These are phyloP conservation scores for Colletes collaris DNA, from an alignment of 2,888 invertebrate species.

Conservation along the genomic window DNA sequence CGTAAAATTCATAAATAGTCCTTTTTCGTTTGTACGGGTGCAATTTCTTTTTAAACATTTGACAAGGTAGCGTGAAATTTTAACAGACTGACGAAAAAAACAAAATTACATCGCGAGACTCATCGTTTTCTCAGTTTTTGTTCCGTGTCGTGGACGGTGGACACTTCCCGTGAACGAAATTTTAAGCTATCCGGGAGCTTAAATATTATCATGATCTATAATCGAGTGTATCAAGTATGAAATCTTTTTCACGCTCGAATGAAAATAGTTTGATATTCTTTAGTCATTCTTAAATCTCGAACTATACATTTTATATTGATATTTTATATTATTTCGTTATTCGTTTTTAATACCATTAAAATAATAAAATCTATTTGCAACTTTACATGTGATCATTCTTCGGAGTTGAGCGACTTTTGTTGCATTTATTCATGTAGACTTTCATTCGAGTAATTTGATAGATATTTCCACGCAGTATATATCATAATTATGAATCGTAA, in stretches of 20 bases:
- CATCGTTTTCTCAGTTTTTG: too few relatives aligned
- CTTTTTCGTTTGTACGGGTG: neutral
- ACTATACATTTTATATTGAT: neutral
- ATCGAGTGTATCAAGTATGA: neutral
- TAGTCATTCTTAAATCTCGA: neutral
- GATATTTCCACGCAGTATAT: neutral
- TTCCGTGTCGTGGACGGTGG: too few relatives aligned
- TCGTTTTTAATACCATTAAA: neutral
- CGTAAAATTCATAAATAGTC: conserved; percentile 5
- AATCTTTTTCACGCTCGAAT: neutral
- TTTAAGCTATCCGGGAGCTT: neutral
- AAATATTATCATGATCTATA: neutral
- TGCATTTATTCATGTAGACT: neutral
- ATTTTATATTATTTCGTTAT: conserved; percentile 5
- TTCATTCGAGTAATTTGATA: neutral
- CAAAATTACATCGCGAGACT: too few relatives aligned
- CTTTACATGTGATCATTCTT: neutral
- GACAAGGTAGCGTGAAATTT: neutral
- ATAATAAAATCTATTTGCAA: neutral
- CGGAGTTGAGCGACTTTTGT: neutral
- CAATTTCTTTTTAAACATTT: neutral
- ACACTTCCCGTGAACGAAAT: neutral
- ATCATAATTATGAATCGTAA: neutral
- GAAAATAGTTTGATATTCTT: conserved; percentile 9
- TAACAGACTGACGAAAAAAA: neutral